Evolutionary conservation across 2,888 invertebrate species (phyloP), one percentile per base, ranked within the genome.

Genomic region (Brachyptera putata): DNA sequence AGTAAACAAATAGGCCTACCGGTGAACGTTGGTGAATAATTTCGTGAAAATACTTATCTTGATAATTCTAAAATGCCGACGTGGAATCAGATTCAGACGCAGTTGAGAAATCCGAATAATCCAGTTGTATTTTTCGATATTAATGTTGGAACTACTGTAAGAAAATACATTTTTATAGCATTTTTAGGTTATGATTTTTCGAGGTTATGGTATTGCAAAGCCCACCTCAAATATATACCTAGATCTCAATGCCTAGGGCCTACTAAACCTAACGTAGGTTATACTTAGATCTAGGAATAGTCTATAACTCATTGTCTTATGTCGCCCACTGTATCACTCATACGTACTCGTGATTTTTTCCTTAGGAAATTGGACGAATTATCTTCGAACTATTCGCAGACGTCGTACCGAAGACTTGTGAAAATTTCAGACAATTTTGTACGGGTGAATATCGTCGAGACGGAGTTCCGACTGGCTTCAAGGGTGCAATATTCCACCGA

Each of bases 81-180:
- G 65, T 95, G 95, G 95, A 91, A 89, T 77, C 95, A 95, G 80
- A 92, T 95, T 71, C 94, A 94, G 72, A 82, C 89, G 21, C 94
- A 95, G 72, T 76, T 95, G 55, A 80, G 91, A 66, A 88, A 95
- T 74, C 89, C 95, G 22, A 93, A 92, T 70, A 99, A 99, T 75
- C 98, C 99, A 0, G 94, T 99, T 11, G 99, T 99, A 9, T 99
- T 99, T 76, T 94, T 99, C 71, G 98, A 99, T 77, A 85, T 99
- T 39, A 90, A 91, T 13, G 96, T 99, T 18, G 98, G 98, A 66
- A 91, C 91, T 53, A 95, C 94, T 70, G 93, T 93, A 79, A 75
- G 77, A 70, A 36, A 30, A 2, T 2, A 16, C 41, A 21, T 16
- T 11, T 21, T 18, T 18, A 30, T n/a, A 5, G 11, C 11, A 14